Base-by-base conservation (phyloP, 2,888 invertebrate genomes). In the Drosophila eohydei region DNA sequence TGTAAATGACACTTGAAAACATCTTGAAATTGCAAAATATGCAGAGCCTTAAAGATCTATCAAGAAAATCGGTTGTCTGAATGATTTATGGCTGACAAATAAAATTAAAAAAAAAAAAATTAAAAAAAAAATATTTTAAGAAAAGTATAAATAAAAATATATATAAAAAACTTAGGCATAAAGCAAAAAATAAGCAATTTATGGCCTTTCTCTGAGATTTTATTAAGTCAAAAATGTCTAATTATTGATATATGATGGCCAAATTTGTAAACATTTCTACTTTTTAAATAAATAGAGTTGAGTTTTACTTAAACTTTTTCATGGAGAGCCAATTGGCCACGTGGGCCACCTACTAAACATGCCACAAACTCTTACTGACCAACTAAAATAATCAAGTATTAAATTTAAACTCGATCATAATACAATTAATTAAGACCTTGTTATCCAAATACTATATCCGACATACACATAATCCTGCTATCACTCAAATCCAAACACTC, bases 401-500 rank as follows among this genome's bases (percentile, higher is more conserved):
- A 43, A 66, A 58, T 14, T 36, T 28, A 14, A 36, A 54, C 38
- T 48, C 34, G 4, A 61, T 52, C 64, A 73, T 51, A 43, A 41
- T 40, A 63, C 63, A 68, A 79, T 65, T 75, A 71, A 80, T 71
- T 58, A 52, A 75, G 62, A 55, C 69, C 59, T 68, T 51, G 36
- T 40, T 46, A 64, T 68, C 60, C 63, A 63, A 57, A 61, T 30
- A 38, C 16, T 5, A 6, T 50, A 61, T 57, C 70, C 59, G 46
- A 55, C 14, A 43, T 55, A 56, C 56, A 59, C 85, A 68, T 85
- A 44, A 68, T 86, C 83, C 83, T 78, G 43, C 59, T 69, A 43
- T 83, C 86, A 76, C 83, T 80, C 63, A 74, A 70, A 65, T 80
- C 86, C 78, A 76, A 76, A 76, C 71, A 77, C 76, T 57, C 57